These are phyloP conservation scores for Pachyrhynchus sulphureomaculatus DNA, from an alignment of 1,140 invertebrate genomes.

Conservation along the genomic window DNA sequence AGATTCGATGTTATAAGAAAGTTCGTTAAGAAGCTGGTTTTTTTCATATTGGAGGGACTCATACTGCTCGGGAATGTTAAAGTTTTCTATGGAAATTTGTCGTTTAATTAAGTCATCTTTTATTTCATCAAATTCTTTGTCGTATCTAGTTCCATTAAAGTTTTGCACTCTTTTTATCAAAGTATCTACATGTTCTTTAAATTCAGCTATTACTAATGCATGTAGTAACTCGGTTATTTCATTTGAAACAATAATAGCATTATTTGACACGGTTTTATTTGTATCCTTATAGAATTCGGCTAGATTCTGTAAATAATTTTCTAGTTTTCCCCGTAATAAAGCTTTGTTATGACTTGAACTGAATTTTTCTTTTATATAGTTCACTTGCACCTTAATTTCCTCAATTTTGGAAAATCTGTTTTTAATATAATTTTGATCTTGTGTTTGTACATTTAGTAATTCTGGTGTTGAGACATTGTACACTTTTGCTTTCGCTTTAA, in stretches of 20 bases:
- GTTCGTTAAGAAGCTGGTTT: constrained; percentile 20
- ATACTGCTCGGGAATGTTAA: constrained; percentile 15
- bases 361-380: constrained; percentile 31
- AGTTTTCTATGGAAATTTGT: not conserved
- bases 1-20: not conserved
- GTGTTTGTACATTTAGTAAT: not conserved
- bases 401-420: constrained; percentile 27
- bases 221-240: constrained; percentile 22
- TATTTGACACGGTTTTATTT: constrained; percentile 28
- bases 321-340: constrained; percentile 17
- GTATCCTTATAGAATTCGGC: constrained; percentile 9
- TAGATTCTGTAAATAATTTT: constrained; percentile 14
- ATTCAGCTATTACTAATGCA: constrained; percentile 6
- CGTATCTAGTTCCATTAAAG: constrained; percentile 20
- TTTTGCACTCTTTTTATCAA: constrained; percentile 10
- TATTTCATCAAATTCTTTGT: constrained; percentile 16
- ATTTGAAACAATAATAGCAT: constrained; percentile 19
- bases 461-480: constrained; percentile 12
- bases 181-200: constrained; percentile 6
- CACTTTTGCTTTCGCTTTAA: constrained; percentile 28
- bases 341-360: constrained; percentile 5
- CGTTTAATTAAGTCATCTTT: constrained; percentile 4
- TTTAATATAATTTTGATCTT: not conserved
- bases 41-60: constrained; percentile 14
- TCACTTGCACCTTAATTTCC: constrained; percentile 26